A percentile compares a stretch with the other conserved stretches of the same genome.
Evolutionary conservation across 2,113 vertebrate genomes (phyloP).

Genomic region (Callocephalon fimbriatum): DNA sequence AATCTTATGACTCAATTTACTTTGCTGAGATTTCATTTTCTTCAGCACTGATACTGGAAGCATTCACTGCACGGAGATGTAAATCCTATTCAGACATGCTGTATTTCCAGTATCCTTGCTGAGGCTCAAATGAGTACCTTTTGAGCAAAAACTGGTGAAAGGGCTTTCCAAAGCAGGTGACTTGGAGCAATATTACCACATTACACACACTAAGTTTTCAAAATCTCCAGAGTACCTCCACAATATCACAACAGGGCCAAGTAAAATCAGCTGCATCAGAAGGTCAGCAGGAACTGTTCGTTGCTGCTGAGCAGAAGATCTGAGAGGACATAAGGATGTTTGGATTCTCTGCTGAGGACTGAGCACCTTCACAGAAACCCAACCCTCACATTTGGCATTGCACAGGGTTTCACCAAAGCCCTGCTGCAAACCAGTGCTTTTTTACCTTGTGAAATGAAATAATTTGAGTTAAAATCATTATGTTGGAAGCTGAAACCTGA

Average conservation of each 20-base stretch:
- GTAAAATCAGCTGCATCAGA: neutral
- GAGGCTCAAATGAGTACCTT: neutral
- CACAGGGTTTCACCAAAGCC: neutral
- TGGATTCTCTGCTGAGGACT: neutral
- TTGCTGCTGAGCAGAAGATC: neutral
- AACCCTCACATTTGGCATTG: neutral
- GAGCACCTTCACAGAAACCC: neutral
- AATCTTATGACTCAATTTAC: conserved; percentile 24
- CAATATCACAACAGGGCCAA: neutral
- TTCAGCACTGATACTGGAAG: neutral
- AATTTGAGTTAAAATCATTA: neutral
- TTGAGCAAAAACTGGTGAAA: neutral
- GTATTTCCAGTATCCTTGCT: neutral
- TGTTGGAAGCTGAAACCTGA: neutral
- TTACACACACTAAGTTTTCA: neutral
- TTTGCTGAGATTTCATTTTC: conserved; percentile 12
- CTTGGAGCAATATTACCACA: neutral
- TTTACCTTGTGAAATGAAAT: neutral
- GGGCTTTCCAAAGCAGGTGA: neutral
- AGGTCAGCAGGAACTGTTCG: neutral
- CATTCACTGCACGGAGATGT: neutral
- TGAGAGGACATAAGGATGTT: neutral
- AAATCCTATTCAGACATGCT: neutral
- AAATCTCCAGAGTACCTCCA: neutral
- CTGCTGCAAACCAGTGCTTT: neutral